phyloP scores from a whole-genome alignment of 2,113 vertebrate species.

The Sigmodon hispidus region DNA sequence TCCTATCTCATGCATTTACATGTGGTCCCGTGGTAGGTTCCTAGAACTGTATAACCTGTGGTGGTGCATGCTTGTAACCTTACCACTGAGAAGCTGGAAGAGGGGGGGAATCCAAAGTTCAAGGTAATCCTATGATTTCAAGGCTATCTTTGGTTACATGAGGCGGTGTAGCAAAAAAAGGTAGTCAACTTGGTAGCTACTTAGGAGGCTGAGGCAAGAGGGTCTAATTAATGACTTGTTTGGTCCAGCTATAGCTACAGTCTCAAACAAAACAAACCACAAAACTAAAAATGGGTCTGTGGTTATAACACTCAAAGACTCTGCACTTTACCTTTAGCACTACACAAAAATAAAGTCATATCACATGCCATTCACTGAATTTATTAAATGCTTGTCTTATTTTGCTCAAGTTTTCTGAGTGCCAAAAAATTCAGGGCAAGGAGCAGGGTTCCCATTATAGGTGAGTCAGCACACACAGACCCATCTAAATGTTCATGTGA shows the following conservation, averaged over 20 bases:
- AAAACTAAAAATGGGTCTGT: not conserved
- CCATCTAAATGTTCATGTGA: not conserved
- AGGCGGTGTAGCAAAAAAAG: not conserved
- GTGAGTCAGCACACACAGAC: not conserved
- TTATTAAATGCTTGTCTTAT: slow-evolving; percentile 13
- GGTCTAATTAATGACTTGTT: not conserved
- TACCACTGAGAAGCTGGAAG: not conserved
- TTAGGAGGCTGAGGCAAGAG: not conserved
- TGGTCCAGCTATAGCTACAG: not conserved
- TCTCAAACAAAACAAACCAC: not conserved
- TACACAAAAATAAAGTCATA: not conserved
- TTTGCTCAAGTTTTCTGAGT: not conserved
- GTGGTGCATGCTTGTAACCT: not conserved
- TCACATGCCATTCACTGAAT: not conserved
- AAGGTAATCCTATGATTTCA: not conserved
- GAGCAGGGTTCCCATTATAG: not conserved
- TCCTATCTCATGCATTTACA: not conserved
- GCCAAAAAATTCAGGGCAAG: not conserved
- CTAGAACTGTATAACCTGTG: not conserved
- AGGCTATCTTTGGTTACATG: not conserved
- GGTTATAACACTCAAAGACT: not conserved
- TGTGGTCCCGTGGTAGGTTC: not conserved
- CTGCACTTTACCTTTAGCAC: not conserved
- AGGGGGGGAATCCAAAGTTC: not conserved
- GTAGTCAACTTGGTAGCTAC: not conserved